Percentiles rank a stretch among this genome's conserved stretches.
These are phyloP conservation scores for Thysanoteuthis rhombus DNA, from an alignment of 2,888 invertebrate genomes.

Conservation along the genomic window DNA sequence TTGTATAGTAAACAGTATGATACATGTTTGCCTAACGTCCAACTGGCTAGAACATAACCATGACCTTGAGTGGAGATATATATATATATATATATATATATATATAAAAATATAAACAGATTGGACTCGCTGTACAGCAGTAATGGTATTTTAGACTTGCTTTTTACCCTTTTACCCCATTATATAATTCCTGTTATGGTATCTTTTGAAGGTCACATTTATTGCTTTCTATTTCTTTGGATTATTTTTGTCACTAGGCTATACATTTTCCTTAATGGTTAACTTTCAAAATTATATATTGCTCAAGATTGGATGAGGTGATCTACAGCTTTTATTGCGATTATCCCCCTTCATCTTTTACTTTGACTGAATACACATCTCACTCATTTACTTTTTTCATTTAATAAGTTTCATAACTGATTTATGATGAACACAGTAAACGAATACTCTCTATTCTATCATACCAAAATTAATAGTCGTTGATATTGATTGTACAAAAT, in stretches of 20 bases:
- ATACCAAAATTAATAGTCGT: too few species aligned
- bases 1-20: too few species aligned
- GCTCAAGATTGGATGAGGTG: background rate
- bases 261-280: background rate
- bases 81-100: too few species aligned
- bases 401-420: background rate
- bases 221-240: background rate
- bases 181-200: background rate
- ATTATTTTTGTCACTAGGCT: background rate
- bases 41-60: too few species aligned
- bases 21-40: too few species aligned
- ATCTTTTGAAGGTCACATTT: background rate
- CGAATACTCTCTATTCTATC: too few species aligned
- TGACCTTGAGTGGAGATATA: too few species aligned
- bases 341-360: background rate
- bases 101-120: too few species aligned
- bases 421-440: background rate
- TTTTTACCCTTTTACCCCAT: background rate
- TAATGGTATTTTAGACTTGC: too few species aligned
- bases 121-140: too few species aligned
- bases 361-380: background rate
- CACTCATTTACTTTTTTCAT: background rate
- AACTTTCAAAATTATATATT: background rate
- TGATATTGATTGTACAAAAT: too few species aligned
- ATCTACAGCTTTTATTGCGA: background rate